Base-by-base conservation (phyloP, 2,797 vertebrate genomes). In the Scarus forsteni region DNA sequence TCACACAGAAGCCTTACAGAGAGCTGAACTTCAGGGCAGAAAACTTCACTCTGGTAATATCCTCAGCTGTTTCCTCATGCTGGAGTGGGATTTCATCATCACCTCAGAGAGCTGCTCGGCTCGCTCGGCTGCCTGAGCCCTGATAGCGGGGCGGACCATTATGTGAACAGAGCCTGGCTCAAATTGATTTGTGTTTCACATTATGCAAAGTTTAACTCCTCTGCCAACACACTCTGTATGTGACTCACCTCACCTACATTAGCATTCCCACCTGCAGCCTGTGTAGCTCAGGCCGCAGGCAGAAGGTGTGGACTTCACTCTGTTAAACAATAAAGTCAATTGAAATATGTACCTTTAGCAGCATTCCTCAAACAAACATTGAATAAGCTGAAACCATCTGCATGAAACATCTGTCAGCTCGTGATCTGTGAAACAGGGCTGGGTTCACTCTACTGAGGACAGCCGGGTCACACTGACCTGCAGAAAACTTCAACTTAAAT, bases 111-210 rank as follows among this genome's bases (percentile, higher is more conserved):
- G 60, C 56, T 7, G 10, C 6, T 6, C 0, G 15, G 8, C 18
- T 67, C 53, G 35, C 39, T 60, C 6, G 12, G 51, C 50, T 65
- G 51, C 60, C 54, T n/a, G 36, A 60, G 56, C 49, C n/a, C 57
- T 0, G 59, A 73, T 61, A 73, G 60, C 27, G 11, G 54, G 44
- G 59, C 54, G 34, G 46, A 42, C 44, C 36, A 46, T 60, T 60
- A 66, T 39, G 35, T 1, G 58, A 78, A 71, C 63, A 77, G 60
- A 73, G 67, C 55, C 48, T 45, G 55, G 56, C 73, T 70, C 45
- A 19, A 75, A 77, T 59, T 79, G 65, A 83, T 79, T 74, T 61
- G 51, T 40, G 43, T 54, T 66, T 0, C 50, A 70, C 68, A 84
- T 43, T 53, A 45, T 38, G 61, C 57, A 42, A n/a, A 60, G 66